Percentiles rank a stretch among this genome's conserved stretches.
Evolutionary conservation across 2,888 invertebrate species (phyloP).

Genomic region (Papilio demoleus): DNA sequence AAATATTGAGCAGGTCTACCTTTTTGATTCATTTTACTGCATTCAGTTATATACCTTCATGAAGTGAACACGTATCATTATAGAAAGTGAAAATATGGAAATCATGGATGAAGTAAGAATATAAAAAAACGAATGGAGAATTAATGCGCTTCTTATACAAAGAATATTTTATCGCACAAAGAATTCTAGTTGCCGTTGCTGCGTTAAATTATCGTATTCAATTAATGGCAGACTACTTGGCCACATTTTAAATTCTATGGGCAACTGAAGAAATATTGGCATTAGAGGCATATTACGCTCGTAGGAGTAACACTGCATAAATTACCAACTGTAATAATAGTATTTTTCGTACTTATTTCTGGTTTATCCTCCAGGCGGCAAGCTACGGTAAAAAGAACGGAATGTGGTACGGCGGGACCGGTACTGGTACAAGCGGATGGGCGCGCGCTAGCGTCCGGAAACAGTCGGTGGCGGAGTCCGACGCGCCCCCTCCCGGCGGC

Average conservation of each 20-base stretch:
- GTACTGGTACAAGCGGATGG: conserved; percentile 84
- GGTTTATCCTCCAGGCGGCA: conserved; percentile 85
- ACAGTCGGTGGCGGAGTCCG: conserved; percentile 92
- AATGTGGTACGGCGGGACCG: conserved; percentile 89
- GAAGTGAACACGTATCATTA: background rate
- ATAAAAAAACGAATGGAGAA: background rate
- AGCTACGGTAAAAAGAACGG: conserved; percentile 96
- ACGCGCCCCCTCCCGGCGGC: conserved; percentile 86
- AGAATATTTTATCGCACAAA: no score
- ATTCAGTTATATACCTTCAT: background rate
- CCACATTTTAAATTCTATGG: no score
- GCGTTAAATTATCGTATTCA: no score
- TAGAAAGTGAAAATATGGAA: background rate
- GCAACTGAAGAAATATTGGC: no score
- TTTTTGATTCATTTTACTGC: background rate
- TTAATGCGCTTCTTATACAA: no score
- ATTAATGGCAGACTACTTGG: no score
- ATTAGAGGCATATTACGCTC: no score
- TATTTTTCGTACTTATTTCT: background rate
- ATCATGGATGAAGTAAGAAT: background rate
- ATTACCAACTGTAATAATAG: background rate
- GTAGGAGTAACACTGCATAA: background rate
- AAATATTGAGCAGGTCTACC: background rate
- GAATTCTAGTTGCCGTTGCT: no score
- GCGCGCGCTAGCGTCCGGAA: conserved; percentile 90